A percentile compares a stretch with the other conserved stretches of the same genome.
Conservation (phyloP, 2,888 invertebrate species). For the Cerceris rybyensis region DNA sequence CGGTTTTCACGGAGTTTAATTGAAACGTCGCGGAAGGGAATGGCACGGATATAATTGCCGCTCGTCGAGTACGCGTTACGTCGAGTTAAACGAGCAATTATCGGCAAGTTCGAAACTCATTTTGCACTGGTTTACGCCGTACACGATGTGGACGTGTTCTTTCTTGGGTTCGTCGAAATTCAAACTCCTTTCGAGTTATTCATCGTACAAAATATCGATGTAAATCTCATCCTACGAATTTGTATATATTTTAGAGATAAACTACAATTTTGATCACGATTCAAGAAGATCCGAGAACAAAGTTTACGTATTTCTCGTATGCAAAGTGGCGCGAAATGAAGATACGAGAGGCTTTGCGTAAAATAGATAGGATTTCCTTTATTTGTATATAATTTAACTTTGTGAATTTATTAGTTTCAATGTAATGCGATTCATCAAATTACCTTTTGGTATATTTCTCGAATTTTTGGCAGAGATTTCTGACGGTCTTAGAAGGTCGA, state of each 20-base stretch:
- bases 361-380: no score
- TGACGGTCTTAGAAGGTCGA: no score
- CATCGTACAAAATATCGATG: slow-evolving; percentile 4
- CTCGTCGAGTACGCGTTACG: slow-evolving; percentile 22
- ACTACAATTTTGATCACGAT: no score
- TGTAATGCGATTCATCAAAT: no score
- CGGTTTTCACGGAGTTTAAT: slow-evolving; percentile 42
- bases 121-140: slow-evolving; percentile 18
- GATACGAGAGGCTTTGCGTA: no score
- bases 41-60: slow-evolving; percentile 41
- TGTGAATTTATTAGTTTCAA: no score
- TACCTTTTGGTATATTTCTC: no score
- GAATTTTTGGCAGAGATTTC: no score
- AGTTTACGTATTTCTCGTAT: not conserved
- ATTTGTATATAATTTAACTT: no score
- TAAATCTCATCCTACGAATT: not conserved
- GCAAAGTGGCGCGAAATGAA: not conserved
- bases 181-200: not conserved
- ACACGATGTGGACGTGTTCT: slow-evolving; percentile 12
- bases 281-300: no score
- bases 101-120: slow-evolving; percentile 50
- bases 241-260: no score
- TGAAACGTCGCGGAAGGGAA: slow-evolving; percentile 45
- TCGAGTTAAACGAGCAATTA: slow-evolving; percentile 51
- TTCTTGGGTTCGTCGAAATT: not conserved